phyloP scores from a whole-genome alignment of 1,140 invertebrate genomes.

The Steinernema feltiae region DNA sequence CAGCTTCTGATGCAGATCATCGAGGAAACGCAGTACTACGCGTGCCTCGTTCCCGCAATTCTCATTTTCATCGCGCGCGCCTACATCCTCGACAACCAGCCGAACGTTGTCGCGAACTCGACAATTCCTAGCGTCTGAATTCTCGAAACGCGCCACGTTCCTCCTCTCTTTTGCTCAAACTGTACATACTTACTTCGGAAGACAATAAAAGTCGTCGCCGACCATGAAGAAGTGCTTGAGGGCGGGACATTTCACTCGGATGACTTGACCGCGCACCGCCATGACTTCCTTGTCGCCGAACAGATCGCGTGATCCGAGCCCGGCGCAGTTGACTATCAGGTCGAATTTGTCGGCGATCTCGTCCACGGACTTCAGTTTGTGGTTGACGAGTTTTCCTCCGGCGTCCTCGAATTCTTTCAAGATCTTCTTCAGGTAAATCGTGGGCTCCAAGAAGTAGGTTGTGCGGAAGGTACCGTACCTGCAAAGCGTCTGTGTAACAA shows the following conservation, averaged over 20 bases:
- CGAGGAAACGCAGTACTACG: conserved; percentile 1
- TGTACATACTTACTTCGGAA: conserved; percentile 23
- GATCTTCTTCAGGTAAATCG: conserved; percentile 38
- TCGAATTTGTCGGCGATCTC: conserved; percentile 64
- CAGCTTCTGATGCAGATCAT: not conserved
- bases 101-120: not conserved
- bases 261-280: conserved; percentile 74
- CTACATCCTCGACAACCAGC: not conserved
- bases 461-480: conserved; percentile 45
- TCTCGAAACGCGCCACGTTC: not conserved
- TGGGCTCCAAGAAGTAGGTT: conserved; percentile 38
- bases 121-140: not conserved
- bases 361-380: conserved; percentile 23
- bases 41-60: not conserved
- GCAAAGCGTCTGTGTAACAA: not conserved
- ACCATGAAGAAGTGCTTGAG: conserved; percentile 27
- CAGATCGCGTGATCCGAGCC: conserved; percentile 72
- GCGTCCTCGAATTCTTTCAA: conserved; percentile 23
- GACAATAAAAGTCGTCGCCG: conserved; percentile 20
- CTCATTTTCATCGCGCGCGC: conserved; percentile 2
- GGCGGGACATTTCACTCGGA: conserved; percentile 65
- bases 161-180: not conserved
- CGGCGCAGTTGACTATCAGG: conserved; percentile 79
- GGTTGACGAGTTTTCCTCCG: conserved; percentile 22
- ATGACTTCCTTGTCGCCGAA: conserved; percentile 69